Conservation (phyloP, 2,113 vertebrate genomes). For the Xenopus laevis region DNA sequence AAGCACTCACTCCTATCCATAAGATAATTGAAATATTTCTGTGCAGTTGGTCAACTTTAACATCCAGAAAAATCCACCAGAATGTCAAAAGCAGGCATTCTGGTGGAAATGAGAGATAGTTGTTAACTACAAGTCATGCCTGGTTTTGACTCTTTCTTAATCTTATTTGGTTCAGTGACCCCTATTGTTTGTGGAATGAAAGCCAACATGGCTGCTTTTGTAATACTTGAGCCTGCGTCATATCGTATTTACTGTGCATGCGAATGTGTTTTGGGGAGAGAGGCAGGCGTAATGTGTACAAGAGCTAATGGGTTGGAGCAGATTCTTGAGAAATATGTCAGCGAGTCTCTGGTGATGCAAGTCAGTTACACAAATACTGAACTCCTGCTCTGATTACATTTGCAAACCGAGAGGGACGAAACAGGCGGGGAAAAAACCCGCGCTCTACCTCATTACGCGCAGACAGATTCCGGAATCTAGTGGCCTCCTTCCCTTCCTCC, state of each 20-base stretch:
- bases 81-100: no score
- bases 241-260: background rate
- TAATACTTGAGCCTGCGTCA: no score
- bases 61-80: no score
- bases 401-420: slow-evolving; percentile 34
- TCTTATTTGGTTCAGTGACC: no score
- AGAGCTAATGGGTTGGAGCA: slow-evolving; percentile 25
- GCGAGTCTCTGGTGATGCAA: slow-evolving; percentile 22
- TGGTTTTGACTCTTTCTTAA: no score
- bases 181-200: no score
- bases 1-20: no score
- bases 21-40: no score
- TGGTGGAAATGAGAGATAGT: no score
- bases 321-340: slow-evolving; percentile 32
- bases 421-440: background rate
- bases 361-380: slow-evolving; percentile 27
- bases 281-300: slow-evolving; percentile 10
- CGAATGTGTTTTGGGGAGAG: background rate
- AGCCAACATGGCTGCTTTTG: no score
- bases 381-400: slow-evolving; percentile 38
- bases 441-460: slow-evolving; percentile 24
- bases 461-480: slow-evolving; percentile 26
- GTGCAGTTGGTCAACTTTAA: no score
- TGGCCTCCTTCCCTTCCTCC: slow-evolving; percentile 5
- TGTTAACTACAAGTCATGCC: no score